A percentile compares a stretch with the other conserved stretches of the same genome.
phyloP scores from a whole-genome alignment of 2,113 vertebrate species.

The Zapornia atra region DNA sequence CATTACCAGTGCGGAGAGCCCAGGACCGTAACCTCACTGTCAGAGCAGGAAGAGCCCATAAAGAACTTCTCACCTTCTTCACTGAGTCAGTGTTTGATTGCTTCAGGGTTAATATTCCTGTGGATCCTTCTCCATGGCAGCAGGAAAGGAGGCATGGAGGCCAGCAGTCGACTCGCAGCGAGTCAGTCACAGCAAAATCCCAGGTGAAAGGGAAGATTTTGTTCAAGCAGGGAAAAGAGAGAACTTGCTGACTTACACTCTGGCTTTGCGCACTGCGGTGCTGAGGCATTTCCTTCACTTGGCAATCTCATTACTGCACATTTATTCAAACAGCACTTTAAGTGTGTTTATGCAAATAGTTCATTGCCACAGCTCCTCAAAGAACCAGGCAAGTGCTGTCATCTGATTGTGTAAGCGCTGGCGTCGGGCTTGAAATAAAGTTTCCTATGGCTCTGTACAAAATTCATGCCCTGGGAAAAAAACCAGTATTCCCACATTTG shows the following conservation, averaged over 20 bases:
- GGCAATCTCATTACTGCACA: neutral
- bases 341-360: conserved; percentile 45
- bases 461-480: neutral
- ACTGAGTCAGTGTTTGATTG: fast-evolving
- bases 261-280: conserved; percentile 36
- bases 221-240: neutral
- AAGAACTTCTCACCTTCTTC: neutral
- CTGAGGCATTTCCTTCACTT: neutral
- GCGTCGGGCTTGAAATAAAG: neutral
- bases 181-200: neutral
- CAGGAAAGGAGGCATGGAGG: neutral
- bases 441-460: neutral
- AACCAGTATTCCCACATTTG: neutral
- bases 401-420: neutral
- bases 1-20: fast-evolving
- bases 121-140: neutral
- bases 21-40: fast-evolving
- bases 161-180: neutral
- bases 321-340: conserved; percentile 2
- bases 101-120: neutral
- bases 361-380: neutral
- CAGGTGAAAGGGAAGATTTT: neutral
- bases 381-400: neutral
- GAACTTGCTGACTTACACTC: conserved; percentile 40
- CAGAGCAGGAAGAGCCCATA: neutral